A percentile compares a stretch with the other conserved stretches of the same genome.
Conservation (phyloP, 1,140 invertebrate species). For the Polypedilum pembai region DNA sequence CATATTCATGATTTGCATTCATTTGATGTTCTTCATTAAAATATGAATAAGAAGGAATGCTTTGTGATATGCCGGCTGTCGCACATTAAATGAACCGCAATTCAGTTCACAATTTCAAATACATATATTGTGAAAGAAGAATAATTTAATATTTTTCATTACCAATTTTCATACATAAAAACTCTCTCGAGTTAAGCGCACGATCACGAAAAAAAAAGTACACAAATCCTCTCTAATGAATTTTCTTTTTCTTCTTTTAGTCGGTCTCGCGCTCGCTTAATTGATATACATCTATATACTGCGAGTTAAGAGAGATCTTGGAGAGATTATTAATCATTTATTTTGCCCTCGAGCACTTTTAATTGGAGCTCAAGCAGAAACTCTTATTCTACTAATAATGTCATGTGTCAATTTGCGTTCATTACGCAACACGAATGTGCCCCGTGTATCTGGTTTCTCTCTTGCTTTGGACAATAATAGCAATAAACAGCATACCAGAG, state of each 20-base stretch:
- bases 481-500: background rate
- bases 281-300: no score
- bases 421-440: background rate
- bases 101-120: background rate
- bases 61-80: background rate
- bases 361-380: background rate
- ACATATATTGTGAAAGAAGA: no score
- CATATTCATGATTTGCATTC: conserved; percentile 12
- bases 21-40: conserved; percentile 19
- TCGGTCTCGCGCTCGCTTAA: no score
- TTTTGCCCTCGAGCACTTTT: background rate
- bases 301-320: no score
- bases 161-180: no score
- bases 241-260: background rate
- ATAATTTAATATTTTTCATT: no score
- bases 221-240: conserved; percentile 5
- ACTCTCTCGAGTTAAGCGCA: background rate
- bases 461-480: background rate
- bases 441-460: background rate
- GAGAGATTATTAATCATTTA: conserved; percentile 1
- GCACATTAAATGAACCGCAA: background rate
- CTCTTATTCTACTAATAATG: conserved; percentile 12
- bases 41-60: background rate
- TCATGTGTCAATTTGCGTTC: conserved; percentile 17
- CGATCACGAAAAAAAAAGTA: background rate